Conservation (phyloP, 2,888 invertebrate species). For the Epinotia brunnichana region DNA sequence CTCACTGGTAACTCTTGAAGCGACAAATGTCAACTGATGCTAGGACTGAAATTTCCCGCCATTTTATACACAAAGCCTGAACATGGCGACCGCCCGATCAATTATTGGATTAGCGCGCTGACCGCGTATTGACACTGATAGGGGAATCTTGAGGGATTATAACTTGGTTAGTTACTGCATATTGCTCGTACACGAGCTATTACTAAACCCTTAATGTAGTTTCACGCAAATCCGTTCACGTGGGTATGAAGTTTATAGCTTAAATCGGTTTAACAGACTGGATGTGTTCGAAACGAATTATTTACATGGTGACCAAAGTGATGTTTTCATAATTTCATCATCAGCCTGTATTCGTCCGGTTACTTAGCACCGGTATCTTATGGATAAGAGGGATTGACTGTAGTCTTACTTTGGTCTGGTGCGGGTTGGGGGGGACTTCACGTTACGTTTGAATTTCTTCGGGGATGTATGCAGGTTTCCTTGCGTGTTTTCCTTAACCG, state of each 20-base stretch:
- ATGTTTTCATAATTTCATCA: not conserved
- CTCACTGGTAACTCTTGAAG: slow-evolving; percentile 62
- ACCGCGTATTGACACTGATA: slow-evolving; percentile 73
- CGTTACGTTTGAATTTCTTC: too few relatives aligned
- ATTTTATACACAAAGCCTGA: slow-evolving; percentile 68
- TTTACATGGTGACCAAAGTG: not conserved
- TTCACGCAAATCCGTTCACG: slow-evolving; percentile 27
- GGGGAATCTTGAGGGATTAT: slow-evolving; percentile 64
- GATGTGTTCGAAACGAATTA: not conserved
- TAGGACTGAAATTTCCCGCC: slow-evolving; percentile 54
- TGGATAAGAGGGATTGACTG: too few relatives aligned
- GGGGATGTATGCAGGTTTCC: too few relatives aligned
- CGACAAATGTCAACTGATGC: slow-evolving; percentile 70
- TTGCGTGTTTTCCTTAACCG: too few relatives aligned
- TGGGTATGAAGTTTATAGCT: not conserved
- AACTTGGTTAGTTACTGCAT: slow-evolving; percentile 68
- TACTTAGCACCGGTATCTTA: not conserved
- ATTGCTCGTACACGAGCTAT: slow-evolving; percentile 34
- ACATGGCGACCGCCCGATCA: slow-evolving; percentile 57
- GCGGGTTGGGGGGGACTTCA: too few relatives aligned
- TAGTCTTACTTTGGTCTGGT: too few relatives aligned
- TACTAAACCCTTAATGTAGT: slow-evolving; percentile 37
- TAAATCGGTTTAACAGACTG: not conserved
- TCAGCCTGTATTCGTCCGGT: not conserved
- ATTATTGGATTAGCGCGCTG: slow-evolving; percentile 78